A percentile compares a stretch with the other conserved stretches of the same genome.
Conservation (phyloP, 2,888 invertebrate genomes). For the Drosophila ezoana region DNA sequence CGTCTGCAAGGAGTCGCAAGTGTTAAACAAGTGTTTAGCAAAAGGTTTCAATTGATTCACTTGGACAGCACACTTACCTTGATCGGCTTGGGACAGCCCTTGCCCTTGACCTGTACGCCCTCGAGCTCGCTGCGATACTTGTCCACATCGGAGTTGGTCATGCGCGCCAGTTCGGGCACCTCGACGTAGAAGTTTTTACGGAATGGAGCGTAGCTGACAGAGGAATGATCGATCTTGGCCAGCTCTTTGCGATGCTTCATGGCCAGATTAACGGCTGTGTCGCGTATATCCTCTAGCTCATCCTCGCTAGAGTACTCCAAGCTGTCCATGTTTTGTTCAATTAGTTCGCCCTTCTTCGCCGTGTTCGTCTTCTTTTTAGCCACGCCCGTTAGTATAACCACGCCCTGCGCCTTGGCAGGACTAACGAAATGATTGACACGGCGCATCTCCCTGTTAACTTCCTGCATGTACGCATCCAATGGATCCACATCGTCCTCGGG, state of each 20-base stretch:
- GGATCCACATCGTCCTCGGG: conserved; percentile 95
- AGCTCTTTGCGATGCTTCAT: conserved; percentile 97
- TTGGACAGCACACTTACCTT: conserved; percentile 85
- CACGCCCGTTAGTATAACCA: conserved; percentile 93
- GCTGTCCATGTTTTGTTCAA: conserved; percentile 99
- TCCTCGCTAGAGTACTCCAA: conserved; percentile 99
- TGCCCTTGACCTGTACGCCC: conserved; percentile 97
- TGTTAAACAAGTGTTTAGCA: neutral
- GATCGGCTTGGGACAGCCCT: conserved; percentile 97
- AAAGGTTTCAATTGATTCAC: neutral
- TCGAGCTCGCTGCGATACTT: conserved; percentile 95
- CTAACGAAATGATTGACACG: conserved; percentile 84
- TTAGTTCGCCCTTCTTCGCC: conserved; percentile 96
- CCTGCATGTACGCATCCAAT: conserved; percentile 98
- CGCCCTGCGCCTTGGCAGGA: conserved; percentile 85
- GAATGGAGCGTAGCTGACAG: conserved; percentile 94
- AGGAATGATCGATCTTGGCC: conserved; percentile 95
- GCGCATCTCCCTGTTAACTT: conserved; percentile 87
- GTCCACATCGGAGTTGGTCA: conserved; percentile 95
- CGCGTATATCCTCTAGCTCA: conserved; percentile 96
- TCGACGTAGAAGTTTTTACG: conserved; percentile 99
- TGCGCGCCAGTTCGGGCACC: conserved; percentile 96
- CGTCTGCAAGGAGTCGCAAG: conserved; percentile 84
- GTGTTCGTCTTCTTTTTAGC: conserved; percentile 91
- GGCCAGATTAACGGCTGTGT: conserved; percentile 94